Evolutionary conservation across 2,797 vertebrate species (phyloP).

Genomic region (Sylvilagus floridanus): DNA sequence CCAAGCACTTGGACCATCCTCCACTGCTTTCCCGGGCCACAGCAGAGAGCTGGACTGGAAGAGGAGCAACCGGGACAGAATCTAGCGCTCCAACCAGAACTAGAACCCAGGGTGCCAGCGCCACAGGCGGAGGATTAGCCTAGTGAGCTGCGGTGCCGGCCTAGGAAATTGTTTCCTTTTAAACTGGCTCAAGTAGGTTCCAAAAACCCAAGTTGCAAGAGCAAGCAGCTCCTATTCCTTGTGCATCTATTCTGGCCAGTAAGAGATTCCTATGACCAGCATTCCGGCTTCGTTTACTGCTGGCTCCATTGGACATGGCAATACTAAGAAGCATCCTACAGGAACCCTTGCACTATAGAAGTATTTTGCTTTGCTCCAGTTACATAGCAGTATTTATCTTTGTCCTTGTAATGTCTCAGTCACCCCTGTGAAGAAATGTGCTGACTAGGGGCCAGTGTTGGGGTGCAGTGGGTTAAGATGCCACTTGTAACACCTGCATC

Average conservation of each 20-base stretch:
- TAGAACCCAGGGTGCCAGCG: no score
- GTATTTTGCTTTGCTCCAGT: background rate
- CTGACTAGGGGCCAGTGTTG: no score
- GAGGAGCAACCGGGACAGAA: no score
- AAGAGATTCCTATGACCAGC: background rate
- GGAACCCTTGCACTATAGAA: background rate
- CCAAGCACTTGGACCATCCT: no score
- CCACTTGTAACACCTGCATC: no score
- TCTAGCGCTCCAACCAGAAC: no score
- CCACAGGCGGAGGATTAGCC: no score
- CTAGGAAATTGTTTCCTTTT: constrained; percentile 26
- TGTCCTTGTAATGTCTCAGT: background rate
- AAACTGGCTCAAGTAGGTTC: constrained; percentile 34
- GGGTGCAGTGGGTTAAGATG: no score
- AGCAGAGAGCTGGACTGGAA: no score
- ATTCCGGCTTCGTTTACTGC: background rate
- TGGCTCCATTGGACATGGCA: background rate
- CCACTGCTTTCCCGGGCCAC: no score
- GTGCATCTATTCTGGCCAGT: background rate
- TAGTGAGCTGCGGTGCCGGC: no score
- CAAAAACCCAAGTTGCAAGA: constrained; percentile 3
- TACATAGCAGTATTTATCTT: background rate
- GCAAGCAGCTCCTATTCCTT: background rate
- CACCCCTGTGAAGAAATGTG: background rate
- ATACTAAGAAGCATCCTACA: background rate